Conservation (phyloP, 1,140 invertebrate genomes). For the Hyposmocoma kahamanoa region DNA sequence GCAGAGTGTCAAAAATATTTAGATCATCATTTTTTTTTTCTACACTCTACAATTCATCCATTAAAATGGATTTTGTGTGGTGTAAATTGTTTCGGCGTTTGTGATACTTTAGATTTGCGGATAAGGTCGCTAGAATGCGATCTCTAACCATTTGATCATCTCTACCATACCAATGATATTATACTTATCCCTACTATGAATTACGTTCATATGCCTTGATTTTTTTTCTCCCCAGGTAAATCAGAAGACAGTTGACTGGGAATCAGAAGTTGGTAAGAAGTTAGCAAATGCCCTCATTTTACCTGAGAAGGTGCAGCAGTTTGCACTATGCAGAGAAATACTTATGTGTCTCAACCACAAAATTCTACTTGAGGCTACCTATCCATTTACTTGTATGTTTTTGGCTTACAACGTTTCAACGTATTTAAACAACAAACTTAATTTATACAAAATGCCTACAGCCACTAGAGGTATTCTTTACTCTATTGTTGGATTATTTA, state of each 20-base stretch:
- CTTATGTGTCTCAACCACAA: constrained; percentile 74
- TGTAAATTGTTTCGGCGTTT: too few relatives aligned
- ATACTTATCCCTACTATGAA: too few relatives aligned
- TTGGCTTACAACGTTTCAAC: constrained; percentile 68
- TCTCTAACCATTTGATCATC: too few relatives aligned
- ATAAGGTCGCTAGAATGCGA: too few relatives aligned
- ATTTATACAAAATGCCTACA: constrained; percentile 73
- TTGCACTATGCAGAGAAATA: constrained; percentile 84
- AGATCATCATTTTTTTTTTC: too few relatives aligned
- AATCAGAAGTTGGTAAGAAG: constrained; percentile 73
- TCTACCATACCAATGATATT: too few relatives aligned
- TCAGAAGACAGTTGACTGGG: constrained; percentile 76
- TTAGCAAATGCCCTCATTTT: constrained; percentile 80
- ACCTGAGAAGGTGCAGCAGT: constrained; percentile 83
- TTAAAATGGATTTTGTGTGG: too few relatives aligned
- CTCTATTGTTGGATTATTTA: constrained; percentile 74
- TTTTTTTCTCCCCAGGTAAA: constrained; percentile 65
- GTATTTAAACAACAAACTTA: constrained; percentile 70
- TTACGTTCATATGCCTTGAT: too few relatives aligned
- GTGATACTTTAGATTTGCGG: too few relatives aligned
- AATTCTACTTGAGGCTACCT: constrained; percentile 70
- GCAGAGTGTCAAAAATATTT: too few relatives aligned
- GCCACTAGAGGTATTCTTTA: constrained; percentile 74
- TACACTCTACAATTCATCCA: too few relatives aligned
- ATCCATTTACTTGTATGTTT: constrained; percentile 62